Conservation (phyloP, 2,113 vertebrate genomes). For the Ammospiza nelsoni region DNA sequence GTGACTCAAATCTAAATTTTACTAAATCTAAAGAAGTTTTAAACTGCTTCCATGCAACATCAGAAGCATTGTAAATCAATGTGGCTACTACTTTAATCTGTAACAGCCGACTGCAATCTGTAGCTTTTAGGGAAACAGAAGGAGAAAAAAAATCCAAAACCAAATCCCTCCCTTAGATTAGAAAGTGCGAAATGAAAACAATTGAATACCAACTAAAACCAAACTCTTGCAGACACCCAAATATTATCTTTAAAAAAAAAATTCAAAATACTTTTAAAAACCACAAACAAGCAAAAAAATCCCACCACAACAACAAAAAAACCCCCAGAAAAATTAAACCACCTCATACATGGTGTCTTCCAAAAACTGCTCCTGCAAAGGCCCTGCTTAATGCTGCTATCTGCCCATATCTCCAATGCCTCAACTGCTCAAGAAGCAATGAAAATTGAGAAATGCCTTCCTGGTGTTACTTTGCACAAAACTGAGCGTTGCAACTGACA, state of each 20-base stretch:
- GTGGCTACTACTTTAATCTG: not conserved
- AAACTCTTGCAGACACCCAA: not conserved
- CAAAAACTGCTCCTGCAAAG: not conserved
- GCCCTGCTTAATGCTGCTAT: not conserved
- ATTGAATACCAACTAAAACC: not conserved
- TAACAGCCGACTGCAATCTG: not conserved
- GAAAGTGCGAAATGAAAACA: not conserved
- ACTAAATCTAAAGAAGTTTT: not conserved
- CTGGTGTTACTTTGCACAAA: not conserved
- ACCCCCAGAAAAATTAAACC: not conserved
- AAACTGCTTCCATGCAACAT: not conserved
- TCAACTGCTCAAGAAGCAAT: not conserved
- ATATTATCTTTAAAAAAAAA: not conserved
- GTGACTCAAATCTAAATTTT: not conserved
- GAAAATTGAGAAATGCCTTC: not conserved
- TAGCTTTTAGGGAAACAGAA: not conserved
- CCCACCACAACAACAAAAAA: not conserved
- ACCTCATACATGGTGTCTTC: not conserved
- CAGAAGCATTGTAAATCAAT: not conserved
- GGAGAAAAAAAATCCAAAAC: not conserved
- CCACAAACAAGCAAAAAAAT: not conserved
- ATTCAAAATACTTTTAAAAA: not conserved
- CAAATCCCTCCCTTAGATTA: not conserved
- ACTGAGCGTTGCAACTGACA: not conserved
- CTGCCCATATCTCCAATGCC: not conserved